phyloP scores from a whole-genome alignment of 2,797 vertebrate genomes.

The Catostomus latipinnis region DNA sequence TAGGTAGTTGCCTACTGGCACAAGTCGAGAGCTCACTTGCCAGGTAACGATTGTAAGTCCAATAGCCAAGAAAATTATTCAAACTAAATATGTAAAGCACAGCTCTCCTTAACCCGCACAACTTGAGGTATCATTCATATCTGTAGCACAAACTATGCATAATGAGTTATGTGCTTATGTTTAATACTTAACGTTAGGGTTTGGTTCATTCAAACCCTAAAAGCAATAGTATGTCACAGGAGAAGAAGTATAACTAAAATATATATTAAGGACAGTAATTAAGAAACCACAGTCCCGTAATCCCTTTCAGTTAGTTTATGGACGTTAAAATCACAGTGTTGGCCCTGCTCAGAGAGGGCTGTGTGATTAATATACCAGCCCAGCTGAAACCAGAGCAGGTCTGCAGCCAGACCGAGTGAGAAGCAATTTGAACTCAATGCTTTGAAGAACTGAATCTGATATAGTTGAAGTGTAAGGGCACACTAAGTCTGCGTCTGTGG shows the following conservation, averaged over 20 bases:
- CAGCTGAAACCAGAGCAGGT: conserved; percentile 43
- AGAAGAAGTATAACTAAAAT: background rate
- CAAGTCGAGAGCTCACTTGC: too few species aligned
- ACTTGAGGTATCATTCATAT: too few species aligned
- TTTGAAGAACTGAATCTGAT: conserved; percentile 61
- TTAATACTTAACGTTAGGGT: too few species aligned
- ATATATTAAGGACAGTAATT: conserved; percentile 25
- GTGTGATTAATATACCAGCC: conserved; percentile 35
- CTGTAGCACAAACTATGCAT: too few species aligned
- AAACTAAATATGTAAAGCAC: too few species aligned
- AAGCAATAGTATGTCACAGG: background rate
- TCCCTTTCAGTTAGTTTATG: conserved; percentile 23
- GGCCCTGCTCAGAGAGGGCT: conserved; percentile 42
- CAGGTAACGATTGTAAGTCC: too few species aligned
- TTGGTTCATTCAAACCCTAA: too few species aligned
- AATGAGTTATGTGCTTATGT: too few species aligned
- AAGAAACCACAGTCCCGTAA: conserved; percentile 18
- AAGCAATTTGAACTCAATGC: conserved; percentile 40
- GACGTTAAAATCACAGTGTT: conserved; percentile 39
- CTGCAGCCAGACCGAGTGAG: conserved; percentile 33
- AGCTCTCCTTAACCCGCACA: too few species aligned
- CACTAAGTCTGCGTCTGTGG: conserved; percentile 42
- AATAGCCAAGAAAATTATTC: too few species aligned
- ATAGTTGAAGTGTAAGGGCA: conserved; percentile 58
- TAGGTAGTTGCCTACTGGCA: too few species aligned